Base-by-base conservation (phyloP, 2,113 vertebrate genomes). In the Stigmatopora argus region DNA sequence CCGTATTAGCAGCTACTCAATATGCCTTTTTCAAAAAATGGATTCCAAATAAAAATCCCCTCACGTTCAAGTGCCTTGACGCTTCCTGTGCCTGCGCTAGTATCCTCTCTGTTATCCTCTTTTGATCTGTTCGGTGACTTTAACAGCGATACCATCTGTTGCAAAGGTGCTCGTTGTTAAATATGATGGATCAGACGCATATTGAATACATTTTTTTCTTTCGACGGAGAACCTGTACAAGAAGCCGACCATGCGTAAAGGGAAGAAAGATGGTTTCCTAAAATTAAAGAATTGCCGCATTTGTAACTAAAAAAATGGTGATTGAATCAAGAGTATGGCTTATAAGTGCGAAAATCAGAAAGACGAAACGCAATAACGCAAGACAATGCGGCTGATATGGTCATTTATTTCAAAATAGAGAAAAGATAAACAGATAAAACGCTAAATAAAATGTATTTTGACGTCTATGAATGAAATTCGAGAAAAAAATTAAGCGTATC, bases 1-100 rank as follows among this genome's bases (percentile, higher is more conserved):
- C 73, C 62, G 60, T 59, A 80, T 85, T 86, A 83, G 59, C 64
- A n/a, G 59, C 68, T 49, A 63, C 71, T 81, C 78, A 83, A 82
- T 83, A 48, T 14, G 64, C 51, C 73, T 80, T 77, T 76, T 75
- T 49, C 3, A 31, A 62, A 77, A 74, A 76, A 80, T 78, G 62
- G 62, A 79, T 82, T 74, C 58, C 21, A 64, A 82, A 79, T 83
- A 75, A 66, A 84, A 85, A 73, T 84, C 72, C 72, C 80, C 77
- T 80, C 78, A 81, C 60, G 65, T 76, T 83, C 57, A 66, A 68
- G 64, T 70, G 57, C 46, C 73, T 69, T 68, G 65, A 63, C 14
- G 15, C 66, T 70, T 75, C 58, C 57, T 66, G 53, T 52, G 57
- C 57, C 48, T 10, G 26, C 63, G 79, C 65, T 61, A 58, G 70